phyloP scores from a whole-genome alignment of 2,888 invertebrate species.

The Kuschelorhynchus macadamiae region DNA sequence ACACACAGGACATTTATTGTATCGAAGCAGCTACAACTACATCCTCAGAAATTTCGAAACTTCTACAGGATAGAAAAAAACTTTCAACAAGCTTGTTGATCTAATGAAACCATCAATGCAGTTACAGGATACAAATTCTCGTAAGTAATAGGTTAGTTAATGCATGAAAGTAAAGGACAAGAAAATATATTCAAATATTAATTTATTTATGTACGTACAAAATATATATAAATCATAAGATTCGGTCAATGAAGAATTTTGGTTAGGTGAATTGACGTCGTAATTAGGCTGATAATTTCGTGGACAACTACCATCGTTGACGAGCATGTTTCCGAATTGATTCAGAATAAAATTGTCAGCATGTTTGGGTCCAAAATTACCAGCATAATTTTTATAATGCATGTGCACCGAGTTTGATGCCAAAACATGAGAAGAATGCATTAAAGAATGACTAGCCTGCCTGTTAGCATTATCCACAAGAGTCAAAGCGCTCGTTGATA shows the following conservation, averaged over 20 bases:
- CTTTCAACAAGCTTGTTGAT: conserved; percentile 33
- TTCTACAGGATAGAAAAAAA: conserved; percentile 23
- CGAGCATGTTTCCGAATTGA: no score
- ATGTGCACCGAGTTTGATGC: no score
- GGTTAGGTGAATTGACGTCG: background rate
- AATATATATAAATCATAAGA: background rate
- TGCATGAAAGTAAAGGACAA: conserved; percentile 1
- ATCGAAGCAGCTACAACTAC: conserved; percentile 32
- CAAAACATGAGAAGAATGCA: no score
- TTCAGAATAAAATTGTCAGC: no score
- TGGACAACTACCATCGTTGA: no score
- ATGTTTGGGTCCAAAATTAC: no score
- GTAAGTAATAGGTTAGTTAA: background rate
- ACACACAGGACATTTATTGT: conserved; percentile 28
- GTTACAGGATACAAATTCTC: conserved; percentile 39
- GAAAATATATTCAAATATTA: background rate
- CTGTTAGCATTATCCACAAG: no score
- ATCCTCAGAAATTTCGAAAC: conserved; percentile 31
- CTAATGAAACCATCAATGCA: conserved; percentile 40
- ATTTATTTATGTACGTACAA: background rate
- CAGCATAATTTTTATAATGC: no score
- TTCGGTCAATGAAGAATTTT: background rate
- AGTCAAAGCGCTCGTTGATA: no score
- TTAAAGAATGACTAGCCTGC: no score
- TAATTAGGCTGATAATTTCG: no score